These are phyloP conservation scores for Grus americana DNA, from an alignment of 2,113 vertebrate species.

Conservation along the genomic window DNA sequence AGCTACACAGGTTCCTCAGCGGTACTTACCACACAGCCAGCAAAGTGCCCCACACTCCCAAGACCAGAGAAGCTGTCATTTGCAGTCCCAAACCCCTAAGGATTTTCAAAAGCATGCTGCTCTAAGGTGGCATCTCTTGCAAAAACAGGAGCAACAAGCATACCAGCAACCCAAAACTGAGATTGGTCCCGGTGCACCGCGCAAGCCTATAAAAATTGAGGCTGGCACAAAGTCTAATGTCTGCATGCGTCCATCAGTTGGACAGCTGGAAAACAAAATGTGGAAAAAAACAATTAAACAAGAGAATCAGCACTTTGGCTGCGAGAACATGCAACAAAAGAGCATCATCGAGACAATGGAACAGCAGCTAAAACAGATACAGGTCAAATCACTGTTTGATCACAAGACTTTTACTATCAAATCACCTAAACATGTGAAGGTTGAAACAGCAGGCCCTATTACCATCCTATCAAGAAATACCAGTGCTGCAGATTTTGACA, in stretches of 20 bases:
- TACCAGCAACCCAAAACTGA: constrained; percentile 70
- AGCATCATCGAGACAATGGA: constrained; percentile 96
- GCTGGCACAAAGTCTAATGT: constrained; percentile 75
- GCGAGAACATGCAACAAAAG: constrained; percentile 75
- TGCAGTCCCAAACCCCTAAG: constrained; percentile 71
- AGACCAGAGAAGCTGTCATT: constrained; percentile 59
- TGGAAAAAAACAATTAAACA: constrained; percentile 83
- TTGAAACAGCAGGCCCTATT: constrained; percentile 88
- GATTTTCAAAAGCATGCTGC: constrained; percentile 88
- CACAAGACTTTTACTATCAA: constrained; percentile 85
- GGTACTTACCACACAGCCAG: constrained; percentile 73
- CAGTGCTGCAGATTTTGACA: constrained; percentile 71
- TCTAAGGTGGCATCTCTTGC: constrained; percentile 87
- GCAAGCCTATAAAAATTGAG: constrained; percentile 83
- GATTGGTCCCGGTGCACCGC: constrained; percentile 55
- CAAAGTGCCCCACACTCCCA: constrained; percentile 72
- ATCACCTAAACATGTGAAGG: constrained; percentile 87
- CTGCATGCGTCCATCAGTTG: constrained; percentile 60
- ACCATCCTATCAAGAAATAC: constrained; percentile 84
- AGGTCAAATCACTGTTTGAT: constrained; percentile 89
- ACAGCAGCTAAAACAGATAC: constrained; percentile 89
- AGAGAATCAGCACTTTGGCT: constrained; percentile 78
- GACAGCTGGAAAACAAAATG: constrained; percentile 71
- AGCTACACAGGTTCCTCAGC: constrained; percentile 55
- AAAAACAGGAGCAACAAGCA: constrained; percentile 86